Evolutionary conservation across 2,888 invertebrate species (phyloP).

Genomic region (Parochlus steinenii): DNA sequence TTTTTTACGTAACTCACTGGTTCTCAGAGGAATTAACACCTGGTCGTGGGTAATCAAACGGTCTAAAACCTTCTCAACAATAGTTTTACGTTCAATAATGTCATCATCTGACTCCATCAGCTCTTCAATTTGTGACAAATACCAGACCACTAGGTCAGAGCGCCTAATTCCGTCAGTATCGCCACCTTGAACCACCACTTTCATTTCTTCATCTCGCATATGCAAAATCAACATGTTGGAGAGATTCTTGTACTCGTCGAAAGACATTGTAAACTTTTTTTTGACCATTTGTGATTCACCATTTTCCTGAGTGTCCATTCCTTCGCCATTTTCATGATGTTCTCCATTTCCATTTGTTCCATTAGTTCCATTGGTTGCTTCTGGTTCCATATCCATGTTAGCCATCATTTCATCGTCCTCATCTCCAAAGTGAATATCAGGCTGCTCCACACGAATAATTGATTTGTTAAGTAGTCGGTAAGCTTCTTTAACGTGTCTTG

Average conservation of each 20-base stretch:
- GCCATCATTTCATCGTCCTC: conserved; percentile 24
- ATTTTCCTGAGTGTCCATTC: conserved; percentile 17
- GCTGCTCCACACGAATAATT: conserved; percentile 93
- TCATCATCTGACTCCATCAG: conserved; percentile 87
- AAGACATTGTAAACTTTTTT: conserved; percentile 67
- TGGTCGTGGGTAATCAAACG: conserved; percentile 60
- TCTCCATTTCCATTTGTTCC: conserved; percentile 4
- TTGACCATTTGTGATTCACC: conserved; percentile 31
- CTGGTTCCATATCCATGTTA: conserved; percentile 38
- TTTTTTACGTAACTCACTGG: conserved; percentile 18
- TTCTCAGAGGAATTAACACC: conserved; percentile 28
- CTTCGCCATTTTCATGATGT: conserved; percentile 10
- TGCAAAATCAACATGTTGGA: conserved; percentile 82
- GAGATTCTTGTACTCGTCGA: conserved; percentile 84
- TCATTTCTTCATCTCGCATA: conserved; percentile 68
- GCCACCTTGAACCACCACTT: conserved; percentile 19
- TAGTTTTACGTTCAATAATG: conserved; percentile 65
- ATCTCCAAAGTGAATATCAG: conserved; percentile 85
- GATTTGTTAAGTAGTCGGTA: conserved; percentile 85
- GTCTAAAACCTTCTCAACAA: conserved; percentile 89
- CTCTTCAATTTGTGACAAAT: conserved; percentile 69
- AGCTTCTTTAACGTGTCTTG: conserved; percentile 83
- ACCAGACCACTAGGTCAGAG: conserved; percentile 84
- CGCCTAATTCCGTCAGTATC: conserved; percentile 52
- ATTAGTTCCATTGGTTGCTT: conserved; percentile 30